Conservation (phyloP, 1,140 invertebrate genomes). For the Zaprionus vittiger region DNA sequence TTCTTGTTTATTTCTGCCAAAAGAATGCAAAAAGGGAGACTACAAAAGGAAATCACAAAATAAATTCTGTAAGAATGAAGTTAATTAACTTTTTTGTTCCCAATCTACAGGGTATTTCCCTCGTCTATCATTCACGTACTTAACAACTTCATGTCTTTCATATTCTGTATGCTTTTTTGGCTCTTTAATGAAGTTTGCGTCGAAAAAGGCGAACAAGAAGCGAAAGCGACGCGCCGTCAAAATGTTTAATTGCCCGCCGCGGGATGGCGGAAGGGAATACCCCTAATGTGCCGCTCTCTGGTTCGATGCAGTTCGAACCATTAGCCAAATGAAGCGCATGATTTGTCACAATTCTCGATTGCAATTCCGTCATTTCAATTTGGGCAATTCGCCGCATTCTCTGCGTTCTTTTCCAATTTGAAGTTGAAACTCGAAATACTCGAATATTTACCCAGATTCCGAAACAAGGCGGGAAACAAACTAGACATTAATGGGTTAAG, state of each 20-base stretch:
- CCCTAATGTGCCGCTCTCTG: background rate
- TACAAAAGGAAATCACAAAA: background rate
- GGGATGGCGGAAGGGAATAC: constrained; percentile 4
- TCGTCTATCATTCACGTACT: background rate
- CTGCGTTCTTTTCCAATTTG: background rate
- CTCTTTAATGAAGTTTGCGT: constrained; percentile 64
- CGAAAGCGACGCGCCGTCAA: constrained; percentile 51
- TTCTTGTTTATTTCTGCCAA: too few species aligned
- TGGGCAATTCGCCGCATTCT: constrained; percentile 12
- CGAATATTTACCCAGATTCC: constrained; percentile 22
- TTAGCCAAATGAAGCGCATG: constrained; percentile 70
- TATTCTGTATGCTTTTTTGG: constrained; percentile 20
- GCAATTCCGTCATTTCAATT: constrained; percentile 29
- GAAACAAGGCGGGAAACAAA: background rate
- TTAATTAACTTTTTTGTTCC: background rate
- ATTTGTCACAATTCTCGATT: constrained; percentile 63
- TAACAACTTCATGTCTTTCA: constrained; percentile 13
- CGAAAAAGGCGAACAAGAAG: constrained; percentile 34
- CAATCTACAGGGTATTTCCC: background rate
- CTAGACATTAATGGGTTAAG: constrained; percentile 57
- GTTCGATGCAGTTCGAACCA: constrained; percentile 14
- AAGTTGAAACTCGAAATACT: background rate
- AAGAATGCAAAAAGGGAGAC: too few species aligned
- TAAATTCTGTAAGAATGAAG: background rate
- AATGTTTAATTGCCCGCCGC: constrained; percentile 63